phyloP scores from a whole-genome alignment of 2,113 vertebrate species.

The Chaetodon trifascialis region DNA sequence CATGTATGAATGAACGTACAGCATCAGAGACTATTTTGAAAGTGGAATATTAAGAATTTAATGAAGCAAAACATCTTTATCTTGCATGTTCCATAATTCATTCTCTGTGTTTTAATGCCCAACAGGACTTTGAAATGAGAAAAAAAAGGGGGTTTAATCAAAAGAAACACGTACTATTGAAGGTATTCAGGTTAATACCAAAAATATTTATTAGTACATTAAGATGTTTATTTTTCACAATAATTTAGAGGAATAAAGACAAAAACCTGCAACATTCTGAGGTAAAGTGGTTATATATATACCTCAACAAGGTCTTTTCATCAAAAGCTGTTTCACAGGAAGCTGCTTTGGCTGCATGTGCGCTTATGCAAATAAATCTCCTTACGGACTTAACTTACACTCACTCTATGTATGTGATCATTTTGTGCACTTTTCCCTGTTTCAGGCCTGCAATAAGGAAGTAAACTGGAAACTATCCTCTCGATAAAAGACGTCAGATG shows the following conservation, averaged over 20 bases:
- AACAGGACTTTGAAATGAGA: constrained; percentile 2
- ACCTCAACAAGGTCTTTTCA: constrained; percentile 33
- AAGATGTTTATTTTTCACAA: neutral
- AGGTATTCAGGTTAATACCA: constrained; percentile 17
- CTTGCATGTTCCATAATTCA: constrained; percentile 12
- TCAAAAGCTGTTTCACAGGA: constrained; percentile 56
- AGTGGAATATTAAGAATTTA: neutral
- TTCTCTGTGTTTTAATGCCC: constrained; percentile 4
- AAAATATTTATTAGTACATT: constrained; percentile 16
- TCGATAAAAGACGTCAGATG: constrained; percentile 32
- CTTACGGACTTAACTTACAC: constrained; percentile 72
- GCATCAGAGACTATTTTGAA: neutral
- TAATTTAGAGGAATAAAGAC: neutral
- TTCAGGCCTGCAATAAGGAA: constrained; percentile 50
- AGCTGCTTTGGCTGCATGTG: constrained; percentile 27
- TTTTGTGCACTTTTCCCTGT: constrained; percentile 53
- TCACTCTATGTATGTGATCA: constrained; percentile 60
- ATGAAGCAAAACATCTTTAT: constrained; percentile 7
- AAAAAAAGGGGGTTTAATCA: neutral
- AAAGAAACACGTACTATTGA: neutral
- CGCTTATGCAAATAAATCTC: constrained; percentile 77
- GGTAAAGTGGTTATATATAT: constrained; percentile 12
- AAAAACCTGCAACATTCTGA: neutral
- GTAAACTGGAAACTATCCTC: constrained; percentile 33
- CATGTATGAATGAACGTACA: neutral